Evolutionary conservation across 1,140 invertebrate genomes (phyloP).

Genomic region (Aphelinus certus): DNA sequence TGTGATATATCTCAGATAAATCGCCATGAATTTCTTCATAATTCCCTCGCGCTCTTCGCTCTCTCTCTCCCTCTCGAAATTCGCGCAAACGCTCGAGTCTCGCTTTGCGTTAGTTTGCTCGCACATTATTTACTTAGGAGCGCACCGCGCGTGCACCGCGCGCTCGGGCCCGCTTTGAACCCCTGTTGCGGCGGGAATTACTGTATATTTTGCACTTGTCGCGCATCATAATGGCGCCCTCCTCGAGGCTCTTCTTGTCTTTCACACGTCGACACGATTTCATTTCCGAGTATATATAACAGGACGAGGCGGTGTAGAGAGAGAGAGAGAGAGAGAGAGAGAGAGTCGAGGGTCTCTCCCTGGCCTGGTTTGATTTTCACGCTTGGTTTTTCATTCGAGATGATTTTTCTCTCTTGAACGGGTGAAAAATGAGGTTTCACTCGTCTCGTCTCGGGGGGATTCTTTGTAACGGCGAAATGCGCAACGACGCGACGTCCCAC

Average conservation of each 20-base stretch:
- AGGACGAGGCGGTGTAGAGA: too few species aligned
- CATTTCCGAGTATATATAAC: not conserved
- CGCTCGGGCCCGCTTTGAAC: not conserved
- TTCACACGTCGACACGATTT: constrained; percentile 11
- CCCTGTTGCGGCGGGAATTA: constrained; percentile 1
- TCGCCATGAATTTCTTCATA: constrained; percentile 10
- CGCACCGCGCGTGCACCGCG: not conserved
- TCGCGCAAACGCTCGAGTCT: too few species aligned
- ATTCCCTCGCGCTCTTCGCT: not conserved
- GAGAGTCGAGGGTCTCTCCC: not conserved
- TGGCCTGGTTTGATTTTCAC: constrained; percentile 9
- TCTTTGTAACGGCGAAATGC: too few species aligned
- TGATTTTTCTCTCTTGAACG: too few species aligned
- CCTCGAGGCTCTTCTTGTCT: not conserved
- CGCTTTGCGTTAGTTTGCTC: not conserved
- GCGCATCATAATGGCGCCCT: constrained; percentile 13
- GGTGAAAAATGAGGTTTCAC: too few species aligned
- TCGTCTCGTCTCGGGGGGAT: not conserved
- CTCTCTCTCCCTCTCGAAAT: not conserved
- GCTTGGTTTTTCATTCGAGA: not conserved
- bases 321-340: not conserved
- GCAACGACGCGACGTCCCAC: too few species aligned
- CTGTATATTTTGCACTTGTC: constrained; percentile 26
- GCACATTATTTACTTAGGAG: constrained; percentile 16
- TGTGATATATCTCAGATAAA: not conserved